These are phyloP conservation scores for Pherbina coryleti DNA, from an alignment of 2,888 invertebrate species.

Conservation along the genomic window DNA sequence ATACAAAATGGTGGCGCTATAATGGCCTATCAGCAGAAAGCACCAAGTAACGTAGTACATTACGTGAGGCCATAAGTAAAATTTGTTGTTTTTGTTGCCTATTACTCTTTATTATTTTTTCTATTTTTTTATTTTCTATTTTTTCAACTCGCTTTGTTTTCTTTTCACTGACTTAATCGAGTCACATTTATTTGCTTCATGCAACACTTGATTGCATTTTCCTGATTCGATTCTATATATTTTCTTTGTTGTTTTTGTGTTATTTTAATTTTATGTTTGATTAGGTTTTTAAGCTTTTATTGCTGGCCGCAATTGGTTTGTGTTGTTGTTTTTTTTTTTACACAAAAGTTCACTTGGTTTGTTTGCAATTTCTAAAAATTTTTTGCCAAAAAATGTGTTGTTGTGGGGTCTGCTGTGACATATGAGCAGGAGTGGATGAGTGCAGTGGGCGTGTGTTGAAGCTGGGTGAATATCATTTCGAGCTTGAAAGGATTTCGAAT, in stretches of 20 bases:
- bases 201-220: constrained; percentile 4
- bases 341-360: not conserved
- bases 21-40: too few species aligned
- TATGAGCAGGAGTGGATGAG: not conserved
- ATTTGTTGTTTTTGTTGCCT: not conserved
- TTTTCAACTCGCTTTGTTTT: not conserved
- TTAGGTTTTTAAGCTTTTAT: not conserved
- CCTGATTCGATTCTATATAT: not conserved
- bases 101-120: not conserved
- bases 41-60: too few species aligned
- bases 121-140: not conserved
- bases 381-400: not conserved
- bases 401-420: not conserved
- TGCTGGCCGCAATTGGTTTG: not conserved
- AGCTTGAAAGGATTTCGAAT: constrained; percentile 19
- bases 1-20: not conserved
- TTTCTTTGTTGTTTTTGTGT: not conserved
- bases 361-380: constrained; percentile 13
- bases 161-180: not conserved
- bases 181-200: not conserved
- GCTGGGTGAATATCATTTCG: not conserved
- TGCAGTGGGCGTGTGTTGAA: not conserved
- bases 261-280: not conserved
- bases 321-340: not conserved
- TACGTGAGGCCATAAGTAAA: not conserved